Base-by-base conservation (phyloP, 2,113 vertebrate species). In the Coptodon bakossiorum region DNA sequence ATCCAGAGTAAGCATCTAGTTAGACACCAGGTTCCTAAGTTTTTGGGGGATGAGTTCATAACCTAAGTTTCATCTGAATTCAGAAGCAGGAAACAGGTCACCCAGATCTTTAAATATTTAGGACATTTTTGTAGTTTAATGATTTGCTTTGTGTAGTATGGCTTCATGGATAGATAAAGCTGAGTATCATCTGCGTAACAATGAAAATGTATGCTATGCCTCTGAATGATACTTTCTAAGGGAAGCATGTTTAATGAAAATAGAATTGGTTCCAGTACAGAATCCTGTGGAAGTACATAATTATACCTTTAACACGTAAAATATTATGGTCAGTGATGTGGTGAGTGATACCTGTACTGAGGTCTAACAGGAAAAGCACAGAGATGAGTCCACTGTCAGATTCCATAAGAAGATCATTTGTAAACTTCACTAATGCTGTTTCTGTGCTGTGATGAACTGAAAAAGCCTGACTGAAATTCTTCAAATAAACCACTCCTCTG, bases 261-360 rank as follows among this genome's bases (percentile, higher is more conserved):
- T 38, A n/a, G 6, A 66, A 66, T n/a, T 38, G 4, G 31, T 66
- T 66, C 6, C 31, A 66, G 0, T 38, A 66, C 1, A 0, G 0
- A 66, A 38, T 38, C 31, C 17, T 66, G 61, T n/a, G 61, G 10
- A 66, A 38, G 10, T 66, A 12, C 61, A 66, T n/a, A 5, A 38
- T 38, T 66, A 66, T 6, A 7, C 34, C 61, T 66, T 38, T 66
- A 66, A 0, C 0, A 66, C 6, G 19, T 38, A 66, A 66, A 66
- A 66, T 6, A 13, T 66, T 66, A 5, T 66, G 19, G 34, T 66
- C 34, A 66, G 19, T 66, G 4, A 66, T 66, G 61, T 66, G 19
- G 61, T 66, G 34, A 66, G 34, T 66, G 61, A n/a, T 66, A 38
- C 34, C 10, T 38, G 61, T 6, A 38, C 1, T 66, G 61, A 38